Evolutionary conservation across 2,797 vertebrate genomes (phyloP).

Genomic region (Lutjanus argentimaculatus): DNA sequence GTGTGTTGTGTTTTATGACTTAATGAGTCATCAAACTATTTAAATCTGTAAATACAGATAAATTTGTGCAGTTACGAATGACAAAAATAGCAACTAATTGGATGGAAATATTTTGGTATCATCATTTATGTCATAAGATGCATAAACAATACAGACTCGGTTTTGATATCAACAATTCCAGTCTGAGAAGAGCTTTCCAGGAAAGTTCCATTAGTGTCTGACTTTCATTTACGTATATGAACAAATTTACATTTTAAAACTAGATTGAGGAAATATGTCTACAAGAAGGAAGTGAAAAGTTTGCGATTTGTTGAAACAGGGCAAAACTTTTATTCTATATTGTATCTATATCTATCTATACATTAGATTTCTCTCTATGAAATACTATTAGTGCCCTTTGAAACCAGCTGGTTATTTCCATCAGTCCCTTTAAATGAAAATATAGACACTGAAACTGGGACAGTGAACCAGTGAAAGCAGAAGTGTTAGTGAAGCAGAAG

Average conservation of each 20-base stretch:
- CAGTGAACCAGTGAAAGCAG: not conserved
- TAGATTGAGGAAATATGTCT: not conserved
- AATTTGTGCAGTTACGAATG: conserved; percentile 20
- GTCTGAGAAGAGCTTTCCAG: not conserved
- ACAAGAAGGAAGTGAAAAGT: not conserved
- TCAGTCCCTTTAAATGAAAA: no score
- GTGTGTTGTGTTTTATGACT: conserved; percentile 49
- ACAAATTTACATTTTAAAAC: not conserved
- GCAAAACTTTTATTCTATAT: not conserved
- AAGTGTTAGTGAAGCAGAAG: conserved; percentile 21
- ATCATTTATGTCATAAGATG: not conserved
- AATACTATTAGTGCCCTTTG: not conserved
- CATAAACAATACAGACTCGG: conserved; percentile 1
- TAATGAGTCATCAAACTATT: conserved; percentile 43
- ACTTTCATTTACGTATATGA: not conserved
- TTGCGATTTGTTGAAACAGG: not conserved
- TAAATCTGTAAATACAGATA: conserved; percentile 53
- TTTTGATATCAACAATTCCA: not conserved
- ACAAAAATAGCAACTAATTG: conserved; percentile 35
- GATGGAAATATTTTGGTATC: conserved; percentile 12
- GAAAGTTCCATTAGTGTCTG: not conserved
- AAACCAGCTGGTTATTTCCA: not conserved
- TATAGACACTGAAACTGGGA: not conserved
- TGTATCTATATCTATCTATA: no score
- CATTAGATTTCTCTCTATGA: not conserved